A percentile compares a stretch with the other conserved stretches of the same genome.
These are phyloP conservation scores for Oreochromis aureus DNA, from an alignment of 2,113 vertebrate genomes.

Conservation along the genomic window DNA sequence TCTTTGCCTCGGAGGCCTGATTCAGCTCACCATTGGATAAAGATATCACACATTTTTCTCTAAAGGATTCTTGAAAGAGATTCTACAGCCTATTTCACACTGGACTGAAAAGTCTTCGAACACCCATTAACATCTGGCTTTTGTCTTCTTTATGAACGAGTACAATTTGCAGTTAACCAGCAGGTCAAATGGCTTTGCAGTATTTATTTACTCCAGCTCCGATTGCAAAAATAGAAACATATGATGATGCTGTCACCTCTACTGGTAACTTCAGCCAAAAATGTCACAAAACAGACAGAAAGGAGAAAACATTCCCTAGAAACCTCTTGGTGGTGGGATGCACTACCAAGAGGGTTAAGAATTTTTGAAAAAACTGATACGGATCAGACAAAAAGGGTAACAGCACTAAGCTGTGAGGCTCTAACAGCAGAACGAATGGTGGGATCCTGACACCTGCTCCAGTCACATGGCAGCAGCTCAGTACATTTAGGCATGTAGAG, in stretches of 20 bases:
- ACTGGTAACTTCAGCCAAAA: background rate
- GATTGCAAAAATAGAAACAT: background rate
- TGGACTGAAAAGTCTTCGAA: background rate
- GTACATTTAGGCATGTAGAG: background rate
- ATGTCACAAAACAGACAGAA: background rate
- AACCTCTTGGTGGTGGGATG: background rate
- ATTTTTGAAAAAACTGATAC: background rate
- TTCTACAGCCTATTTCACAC: background rate
- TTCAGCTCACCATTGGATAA: background rate
- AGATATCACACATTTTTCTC: background rate
- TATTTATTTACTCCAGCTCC: background rate
- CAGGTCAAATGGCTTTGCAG: background rate
- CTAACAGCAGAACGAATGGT: background rate
- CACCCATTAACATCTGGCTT: background rate
- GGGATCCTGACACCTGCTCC: background rate
- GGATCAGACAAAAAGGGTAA: background rate
- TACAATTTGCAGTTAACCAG: background rate
- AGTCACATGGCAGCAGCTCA: background rate
- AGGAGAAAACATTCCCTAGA: background rate
- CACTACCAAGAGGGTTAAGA: background rate
- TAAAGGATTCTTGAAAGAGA: background rate
- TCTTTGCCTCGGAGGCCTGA: background rate
- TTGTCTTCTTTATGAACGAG: background rate
- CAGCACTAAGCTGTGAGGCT: background rate
- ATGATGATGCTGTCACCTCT: background rate